Evolutionary conservation across 1,140 invertebrate species (phyloP), one percentile per base, ranked within the genome.

Genomic region (Cydia splendana): DNA sequence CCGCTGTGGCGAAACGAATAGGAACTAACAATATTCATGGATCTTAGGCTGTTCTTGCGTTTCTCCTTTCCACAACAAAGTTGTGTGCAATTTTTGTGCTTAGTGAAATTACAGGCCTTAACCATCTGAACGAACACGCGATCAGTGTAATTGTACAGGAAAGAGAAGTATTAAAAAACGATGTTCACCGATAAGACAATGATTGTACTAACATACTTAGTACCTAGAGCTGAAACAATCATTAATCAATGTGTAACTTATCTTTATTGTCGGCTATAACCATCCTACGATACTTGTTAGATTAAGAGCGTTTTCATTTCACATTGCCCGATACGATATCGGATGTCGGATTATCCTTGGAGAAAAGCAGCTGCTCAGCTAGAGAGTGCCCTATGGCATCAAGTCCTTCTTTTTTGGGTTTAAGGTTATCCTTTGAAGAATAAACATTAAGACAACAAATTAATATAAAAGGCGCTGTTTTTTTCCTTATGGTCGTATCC

Each of bases 131-230:
- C 34, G 15, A 18, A 71, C 67, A 71, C 67, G 67, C 67, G 67
- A 71, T 71, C 67, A 18, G 9, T 71, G n/a, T 71, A 71, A 71
- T 71, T 71, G 67, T 71, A 71, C 67, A 71, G 67, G 67, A 71
- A 45, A 71, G 67, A 38, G 38, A 71, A 45, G 20, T 71, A 42
- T 71, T 24, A 71, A 71, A 65, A 71, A 71, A 38, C 30, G 67
- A 71, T 71, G 67, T 71, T 71, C 34, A 45, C 9, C 18, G 30
- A 71, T 71, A 71, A 71, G 34, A 34, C 34, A 4, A 38, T 71
- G 67, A 71, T 38, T 71, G 15, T 38, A 34, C 65, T 69, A 38
- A 45, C 67, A 38, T 38, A 71, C 30, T 71, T 38, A 71, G 45
- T 71, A n/a, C n/a, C n/a, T n/a, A 71, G 67, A 71, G 67, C 67